Conservation (phyloP, 1,140 invertebrate genomes). For the Arctopsyche grandis region DNA sequence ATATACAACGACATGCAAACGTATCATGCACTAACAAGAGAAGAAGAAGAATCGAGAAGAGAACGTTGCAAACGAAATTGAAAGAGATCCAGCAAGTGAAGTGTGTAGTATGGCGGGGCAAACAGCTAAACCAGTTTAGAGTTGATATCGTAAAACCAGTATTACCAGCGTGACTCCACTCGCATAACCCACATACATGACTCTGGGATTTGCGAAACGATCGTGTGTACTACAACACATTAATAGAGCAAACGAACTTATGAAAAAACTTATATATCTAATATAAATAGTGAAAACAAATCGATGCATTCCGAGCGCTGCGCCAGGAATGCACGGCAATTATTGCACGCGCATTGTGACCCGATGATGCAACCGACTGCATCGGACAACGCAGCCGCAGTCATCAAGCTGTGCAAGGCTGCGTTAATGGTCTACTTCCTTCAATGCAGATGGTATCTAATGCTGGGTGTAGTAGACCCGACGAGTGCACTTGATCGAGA, state of each 20-base stretch:
- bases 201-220: not conserved
- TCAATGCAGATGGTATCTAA: conserved; percentile 8
- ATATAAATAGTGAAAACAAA: no score
- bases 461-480: not conserved
- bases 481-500: conserved; percentile 36
- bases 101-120: not conserved
- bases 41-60: not conserved
- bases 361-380: not conserved
- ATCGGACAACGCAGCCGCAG: not conserved
- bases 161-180: not conserved
- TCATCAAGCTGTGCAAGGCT: not conserved
- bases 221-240: no score
- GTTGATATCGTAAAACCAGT: conserved; percentile 6
- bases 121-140: conserved; percentile 25
- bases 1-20: not conserved
- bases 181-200: conserved; percentile 34
- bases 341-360: not conserved
- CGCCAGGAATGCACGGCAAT: not conserved
- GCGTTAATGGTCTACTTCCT: conserved; percentile 29
- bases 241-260: no score
- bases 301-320: no score
- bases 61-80: conserved; percentile 25
- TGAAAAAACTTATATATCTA: no score
- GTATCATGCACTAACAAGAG: not conserved
- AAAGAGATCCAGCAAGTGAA: conserved; percentile 6